phyloP scores from a whole-genome alignment of 2,888 invertebrate genomes.

The Bombylius major region DNA sequence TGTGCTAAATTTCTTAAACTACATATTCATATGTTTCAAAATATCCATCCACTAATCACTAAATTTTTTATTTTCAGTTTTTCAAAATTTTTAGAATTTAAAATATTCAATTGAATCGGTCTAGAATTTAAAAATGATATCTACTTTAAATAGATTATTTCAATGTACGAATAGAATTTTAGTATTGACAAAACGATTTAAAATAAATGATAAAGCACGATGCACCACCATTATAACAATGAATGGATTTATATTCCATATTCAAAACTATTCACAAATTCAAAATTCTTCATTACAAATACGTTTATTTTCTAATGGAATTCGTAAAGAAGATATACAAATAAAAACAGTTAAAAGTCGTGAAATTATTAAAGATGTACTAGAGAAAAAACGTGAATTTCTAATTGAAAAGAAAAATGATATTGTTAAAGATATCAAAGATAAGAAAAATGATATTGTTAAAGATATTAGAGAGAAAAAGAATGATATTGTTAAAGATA shows the following conservation, averaged over 20 bases:
- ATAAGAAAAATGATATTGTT: conserved; percentile 41
- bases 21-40: no score
- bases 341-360: conserved; percentile 36
- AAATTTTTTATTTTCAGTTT: no score
- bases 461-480: conserved; percentile 45
- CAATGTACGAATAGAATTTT: neutral
- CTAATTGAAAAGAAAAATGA: conserved; percentile 49
- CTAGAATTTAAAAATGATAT: neutral
- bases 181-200: neutral
- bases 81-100: no score
- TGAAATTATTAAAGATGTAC: conserved; percentile 42
- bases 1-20: no score
- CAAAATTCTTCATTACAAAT: neutral
- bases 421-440: conserved; percentile 55
- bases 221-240: no score
- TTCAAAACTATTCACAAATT: no score
- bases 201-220: no score
- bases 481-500: conserved; percentile 53
- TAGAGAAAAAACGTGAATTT: conserved; percentile 49
- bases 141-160: neutral
- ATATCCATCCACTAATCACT: no score
- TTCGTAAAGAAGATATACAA: conserved; percentile 29
- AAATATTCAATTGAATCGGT: no score
- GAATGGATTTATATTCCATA: no score
- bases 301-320: conserved; percentile 13